Base-by-base conservation (phyloP, 2,888 invertebrate genomes). In the Drosophila bunnanda region DNA sequence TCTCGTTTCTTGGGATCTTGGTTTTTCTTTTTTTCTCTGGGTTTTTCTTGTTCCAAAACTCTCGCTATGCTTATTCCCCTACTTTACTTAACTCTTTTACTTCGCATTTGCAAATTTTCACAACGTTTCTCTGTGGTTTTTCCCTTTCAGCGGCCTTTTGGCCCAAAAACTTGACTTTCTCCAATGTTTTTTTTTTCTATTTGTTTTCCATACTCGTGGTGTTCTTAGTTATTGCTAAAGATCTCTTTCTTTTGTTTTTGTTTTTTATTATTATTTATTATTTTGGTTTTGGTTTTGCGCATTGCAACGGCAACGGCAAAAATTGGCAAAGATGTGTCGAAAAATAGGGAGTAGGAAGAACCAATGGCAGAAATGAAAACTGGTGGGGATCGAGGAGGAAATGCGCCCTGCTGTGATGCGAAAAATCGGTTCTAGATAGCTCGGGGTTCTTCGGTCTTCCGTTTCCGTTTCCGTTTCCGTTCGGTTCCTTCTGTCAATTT, bases 301-400 rank as follows among this genome's bases (percentile, higher is more conserved):
- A 22, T 53, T 79, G 81, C 79, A 79, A 79, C 78, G 75, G 80
- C 80, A 80, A 82, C 61, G 62, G 80, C 80, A 82, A 82, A 73
- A 67, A 67, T 59, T 64, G 65, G 28, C 74, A 58, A 68, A 77
- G 58, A 74, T 67, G 66, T 67, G 66, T 67, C 66, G 56, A 67
- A 67, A 67, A 67, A 67, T 67, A 67, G 66, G 66, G 66, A 67
- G 67, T 67, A 66, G 67, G 66, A 67, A 66, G 66, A 66, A 67
- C 67, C 66, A 65, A 66, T 65, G 66, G 66, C 66, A 67, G 66
- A 54, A 70, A 61, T 52, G 38, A 70, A 50, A 60, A 48, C 48
- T 50, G 54, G 50, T 60, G 70, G 58, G 53, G 52, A 50, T 64
- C 52, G 43, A 64, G 58, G 58, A 59, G 58, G 58, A 44, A 67